Percentiles rank a stretch among this genome's conserved stretches.
Evolutionary conservation across 2,797 vertebrate genomes (phyloP).

Genomic region (Lemur catta): DNA sequence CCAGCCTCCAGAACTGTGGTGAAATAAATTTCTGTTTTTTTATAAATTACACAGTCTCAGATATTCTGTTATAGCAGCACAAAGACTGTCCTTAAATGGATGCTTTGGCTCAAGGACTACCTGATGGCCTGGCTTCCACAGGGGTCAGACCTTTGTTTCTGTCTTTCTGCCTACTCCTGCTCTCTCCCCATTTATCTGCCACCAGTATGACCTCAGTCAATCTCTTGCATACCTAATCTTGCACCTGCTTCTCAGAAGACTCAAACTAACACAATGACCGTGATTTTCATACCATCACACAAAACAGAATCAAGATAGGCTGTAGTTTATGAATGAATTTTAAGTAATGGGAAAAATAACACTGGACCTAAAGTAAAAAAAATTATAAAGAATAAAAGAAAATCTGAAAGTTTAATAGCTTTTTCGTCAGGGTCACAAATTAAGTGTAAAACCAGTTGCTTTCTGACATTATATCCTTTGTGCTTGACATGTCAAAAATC

Average conservation of each 20-base stretch:
- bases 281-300: neutral
- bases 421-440: neutral
- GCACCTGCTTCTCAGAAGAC: slow-evolving; percentile 3
- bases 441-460: neutral
- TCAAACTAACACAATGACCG: neutral
- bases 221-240: neutral
- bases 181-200: neutral
- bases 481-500: neutral
- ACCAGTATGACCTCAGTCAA: neutral
- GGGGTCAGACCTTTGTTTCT: neutral
- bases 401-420: neutral
- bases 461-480: neutral
- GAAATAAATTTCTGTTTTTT: neutral
- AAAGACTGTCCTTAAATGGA: neutral
- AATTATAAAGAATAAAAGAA: neutral
- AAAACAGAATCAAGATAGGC: slow-evolving; percentile 5
- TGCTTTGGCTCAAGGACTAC: neutral
- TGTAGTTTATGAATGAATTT: neutral
- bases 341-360: neutral
- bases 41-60: neutral
- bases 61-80: neutral
- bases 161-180: neutral
- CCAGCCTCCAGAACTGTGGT: neutral
- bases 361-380: neutral
- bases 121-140: neutral